Conservation (phyloP, 2,888 invertebrate genomes). For the Epistrophella euchroma region DNA sequence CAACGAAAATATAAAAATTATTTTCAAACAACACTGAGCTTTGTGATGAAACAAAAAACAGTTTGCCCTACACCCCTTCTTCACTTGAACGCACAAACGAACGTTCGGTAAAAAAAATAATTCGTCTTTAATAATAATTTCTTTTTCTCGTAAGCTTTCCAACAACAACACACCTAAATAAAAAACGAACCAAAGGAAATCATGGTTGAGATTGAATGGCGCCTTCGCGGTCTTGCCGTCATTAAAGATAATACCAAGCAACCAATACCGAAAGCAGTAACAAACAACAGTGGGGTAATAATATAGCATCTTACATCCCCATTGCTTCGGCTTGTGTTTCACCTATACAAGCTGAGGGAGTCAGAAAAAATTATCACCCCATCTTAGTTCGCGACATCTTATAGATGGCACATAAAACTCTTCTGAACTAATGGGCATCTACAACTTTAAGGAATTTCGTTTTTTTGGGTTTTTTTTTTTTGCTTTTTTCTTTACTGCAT, state of each 20-base stretch:
- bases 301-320: conserved; percentile 46
- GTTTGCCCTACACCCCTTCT: conserved; percentile 59
- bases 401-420: conserved; percentile 67
- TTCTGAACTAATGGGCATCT: conserved; percentile 75
- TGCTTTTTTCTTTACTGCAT: conserved; percentile 52
- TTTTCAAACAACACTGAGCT: conserved; percentile 5
- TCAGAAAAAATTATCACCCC: conserved; percentile 59
- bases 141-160: conserved; percentile 13
- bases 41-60: conserved; percentile 60
- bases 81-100: conserved; percentile 69
- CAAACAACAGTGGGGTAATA: conserved; percentile 56
- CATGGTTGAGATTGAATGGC: conserved; percentile 74
- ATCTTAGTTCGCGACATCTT: conserved; percentile 72
- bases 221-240: conserved; percentile 75
- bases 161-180: conserved; percentile 30
- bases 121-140: conserved; percentile 72
- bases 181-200: conserved; percentile 63
- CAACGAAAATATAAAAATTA: not conserved
- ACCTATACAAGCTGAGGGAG: conserved; percentile 52
- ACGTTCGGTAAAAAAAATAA: conserved; percentile 63
- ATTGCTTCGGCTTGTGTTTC: conserved; percentile 45
- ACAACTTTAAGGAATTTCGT: conserved; percentile 67
- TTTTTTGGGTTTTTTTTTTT: not conserved
- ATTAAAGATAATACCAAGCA: conserved; percentile 73
- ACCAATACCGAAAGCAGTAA: conserved; percentile 64